Evolutionary conservation across 2,113 vertebrate genomes (phyloP).

Genomic region (Lucifuga dentata): DNA sequence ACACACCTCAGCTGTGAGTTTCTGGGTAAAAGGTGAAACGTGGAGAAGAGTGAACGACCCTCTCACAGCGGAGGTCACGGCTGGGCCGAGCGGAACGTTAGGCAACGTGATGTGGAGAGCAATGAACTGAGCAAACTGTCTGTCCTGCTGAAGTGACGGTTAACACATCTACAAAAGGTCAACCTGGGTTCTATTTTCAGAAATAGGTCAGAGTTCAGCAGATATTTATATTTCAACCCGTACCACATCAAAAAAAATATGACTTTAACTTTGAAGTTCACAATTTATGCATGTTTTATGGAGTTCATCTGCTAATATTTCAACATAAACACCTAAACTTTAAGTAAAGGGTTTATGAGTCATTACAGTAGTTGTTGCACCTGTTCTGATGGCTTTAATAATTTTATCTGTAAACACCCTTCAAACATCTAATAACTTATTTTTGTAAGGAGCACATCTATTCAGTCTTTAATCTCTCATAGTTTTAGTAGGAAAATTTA

Average conservation of each 20-base stretch:
- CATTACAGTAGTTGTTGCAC: too few relatives aligned
- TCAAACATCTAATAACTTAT: too few relatives aligned
- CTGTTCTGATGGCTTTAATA: too few relatives aligned
- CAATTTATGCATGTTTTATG: too few relatives aligned
- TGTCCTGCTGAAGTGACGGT: slow-evolving; percentile 24
- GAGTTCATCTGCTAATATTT: too few relatives aligned
- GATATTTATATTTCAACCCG: slow-evolving; percentile 3
- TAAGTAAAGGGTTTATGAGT: too few relatives aligned
- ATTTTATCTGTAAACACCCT: too few relatives aligned
- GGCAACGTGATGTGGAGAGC: slow-evolving; percentile 14
- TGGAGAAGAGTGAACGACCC: slow-evolving; percentile 17
- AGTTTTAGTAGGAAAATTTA: too few relatives aligned
- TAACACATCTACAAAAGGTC: slow-evolving; percentile 16
- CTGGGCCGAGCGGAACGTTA: slow-evolving; percentile 21
- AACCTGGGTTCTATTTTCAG: background rate
- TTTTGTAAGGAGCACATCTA: too few relatives aligned
- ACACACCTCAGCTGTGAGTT: slow-evolving; percentile 29
- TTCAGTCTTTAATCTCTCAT: too few relatives aligned
- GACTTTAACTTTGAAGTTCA: too few relatives aligned
- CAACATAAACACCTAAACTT: too few relatives aligned
- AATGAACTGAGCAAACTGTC: slow-evolving; percentile 8
- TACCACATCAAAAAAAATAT: background rate
- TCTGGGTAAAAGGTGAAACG: slow-evolving; percentile 70
- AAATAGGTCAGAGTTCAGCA: slow-evolving; percentile 12
- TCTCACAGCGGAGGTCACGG: slow-evolving; percentile 21